Conservation (phyloP, 2,797 vertebrate species). For the Sebastes diploproa region DNA sequence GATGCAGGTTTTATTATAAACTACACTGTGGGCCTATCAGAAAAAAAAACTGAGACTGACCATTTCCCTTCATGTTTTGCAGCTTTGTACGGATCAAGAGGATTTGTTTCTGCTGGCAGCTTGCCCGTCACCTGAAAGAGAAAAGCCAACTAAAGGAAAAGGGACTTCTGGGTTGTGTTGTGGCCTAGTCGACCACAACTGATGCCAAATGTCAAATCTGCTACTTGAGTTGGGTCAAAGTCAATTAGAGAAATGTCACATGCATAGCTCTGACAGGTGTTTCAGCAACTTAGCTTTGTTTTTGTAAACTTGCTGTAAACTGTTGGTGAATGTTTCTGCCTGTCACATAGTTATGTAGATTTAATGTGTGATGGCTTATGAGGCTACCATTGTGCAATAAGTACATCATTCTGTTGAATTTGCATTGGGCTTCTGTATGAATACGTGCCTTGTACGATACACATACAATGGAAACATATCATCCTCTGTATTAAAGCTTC, state of each 20-base stretch:
- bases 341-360: neutral
- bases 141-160: slow-evolving; percentile 40
- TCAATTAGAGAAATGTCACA: slow-evolving; percentile 11
- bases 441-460: neutral
- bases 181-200: slow-evolving; percentile 8
- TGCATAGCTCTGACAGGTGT: neutral
- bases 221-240: slow-evolving; percentile 14
- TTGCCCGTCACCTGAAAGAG: slow-evolving; percentile 69
- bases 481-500: neutral
- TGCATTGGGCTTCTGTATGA: neutral
- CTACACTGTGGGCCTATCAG: slow-evolving; percentile 25
- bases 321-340: neutral
- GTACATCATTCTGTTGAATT: neutral
- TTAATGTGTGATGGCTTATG: neutral
- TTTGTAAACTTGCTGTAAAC: neutral
- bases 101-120: slow-evolving; percentile 74
- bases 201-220: slow-evolving; percentile 39
- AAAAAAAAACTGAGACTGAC: slow-evolving; percentile 22
- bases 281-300: neutral
- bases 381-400: neutral
- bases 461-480: neutral
- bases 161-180: slow-evolving; percentile 21
- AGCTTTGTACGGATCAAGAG: slow-evolving; percentile 73
- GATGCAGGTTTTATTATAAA: slow-evolving; percentile 46
- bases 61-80: slow-evolving; percentile 54